These are phyloP conservation scores for Zootoca vivipara DNA, from an alignment of 2,113 vertebrate species.

Conservation along the genomic window DNA sequence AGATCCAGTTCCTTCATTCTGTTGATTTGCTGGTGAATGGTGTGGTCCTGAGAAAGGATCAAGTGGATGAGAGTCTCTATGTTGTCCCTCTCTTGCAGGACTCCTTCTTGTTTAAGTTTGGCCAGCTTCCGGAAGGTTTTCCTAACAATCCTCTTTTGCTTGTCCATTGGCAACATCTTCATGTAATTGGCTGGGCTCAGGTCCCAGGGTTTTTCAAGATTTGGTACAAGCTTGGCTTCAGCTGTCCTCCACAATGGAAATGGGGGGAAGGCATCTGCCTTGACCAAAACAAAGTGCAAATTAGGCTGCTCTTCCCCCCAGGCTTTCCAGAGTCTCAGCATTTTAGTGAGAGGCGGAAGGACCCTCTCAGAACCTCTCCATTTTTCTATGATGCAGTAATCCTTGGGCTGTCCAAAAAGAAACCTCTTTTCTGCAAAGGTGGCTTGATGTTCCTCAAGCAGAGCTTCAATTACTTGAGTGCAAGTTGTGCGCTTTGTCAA, in stretches of 20 bases:
- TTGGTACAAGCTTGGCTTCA: constrained; percentile 79
- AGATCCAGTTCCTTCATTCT: constrained; percentile 87
- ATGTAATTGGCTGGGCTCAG: constrained; percentile 80
- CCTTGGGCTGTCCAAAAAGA: constrained; percentile 84
- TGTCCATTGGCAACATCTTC: constrained; percentile 85
- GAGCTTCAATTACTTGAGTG: constrained; percentile 87
- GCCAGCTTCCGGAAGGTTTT: constrained; percentile 94
- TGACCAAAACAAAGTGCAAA: constrained; percentile 89
- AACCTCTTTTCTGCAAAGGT: constrained; percentile 82
- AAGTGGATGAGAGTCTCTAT: constrained; percentile 89
- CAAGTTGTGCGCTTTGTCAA: constrained; percentile 94
- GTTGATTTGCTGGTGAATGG: constrained; percentile 90
- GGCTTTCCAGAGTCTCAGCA: constrained; percentile 91
- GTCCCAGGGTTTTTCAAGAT: constrained; percentile 80
- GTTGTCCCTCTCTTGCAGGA: constrained; percentile 78
- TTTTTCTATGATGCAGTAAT: constrained; percentile 92
- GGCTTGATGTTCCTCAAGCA: constrained; percentile 90
- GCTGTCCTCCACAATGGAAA: constrained; percentile 80
- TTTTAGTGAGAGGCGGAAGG: constrained; percentile 90
- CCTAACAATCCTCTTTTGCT: constrained; percentile 91
- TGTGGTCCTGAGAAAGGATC: constrained; percentile 92
- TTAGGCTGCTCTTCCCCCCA: constrained; percentile 92
- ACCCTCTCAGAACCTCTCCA: constrained; percentile 93
- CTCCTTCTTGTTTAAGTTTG: constrained; percentile 85
- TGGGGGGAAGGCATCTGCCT: constrained; percentile 85